Evolutionary conservation across 2,797 vertebrate genomes (phyloP).

Genomic region (Syndactyla subalaris): DNA sequence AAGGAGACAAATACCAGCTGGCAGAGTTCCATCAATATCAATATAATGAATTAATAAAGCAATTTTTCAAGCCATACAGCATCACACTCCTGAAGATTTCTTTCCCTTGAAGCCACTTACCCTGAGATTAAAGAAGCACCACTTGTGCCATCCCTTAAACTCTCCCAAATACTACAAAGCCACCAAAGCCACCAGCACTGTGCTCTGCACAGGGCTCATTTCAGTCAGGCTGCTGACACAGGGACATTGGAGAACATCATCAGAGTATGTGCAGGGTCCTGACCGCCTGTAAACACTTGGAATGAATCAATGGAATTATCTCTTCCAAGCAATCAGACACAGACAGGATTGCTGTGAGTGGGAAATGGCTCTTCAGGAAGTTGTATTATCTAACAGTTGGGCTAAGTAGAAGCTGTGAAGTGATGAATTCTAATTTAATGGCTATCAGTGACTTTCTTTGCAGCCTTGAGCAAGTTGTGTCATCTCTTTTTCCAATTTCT

Average conservation of each 20-base stretch:
- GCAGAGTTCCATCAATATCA: background rate
- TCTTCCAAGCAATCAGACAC: background rate
- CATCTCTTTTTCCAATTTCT: constrained; percentile 54
- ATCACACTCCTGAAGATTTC: background rate
- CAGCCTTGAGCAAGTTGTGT: constrained; percentile 48
- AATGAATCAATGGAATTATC: background rate
- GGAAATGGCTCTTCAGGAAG: background rate
- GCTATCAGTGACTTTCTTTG: constrained; percentile 43
- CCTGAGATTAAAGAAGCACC: background rate
- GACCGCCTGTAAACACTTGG: background rate
- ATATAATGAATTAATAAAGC: background rate
- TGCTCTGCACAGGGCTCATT: background rate
- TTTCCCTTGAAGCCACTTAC: background rate
- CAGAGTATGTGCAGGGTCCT: background rate
- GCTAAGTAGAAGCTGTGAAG: constrained; percentile 61
- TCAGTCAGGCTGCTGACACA: background rate
- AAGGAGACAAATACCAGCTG: background rate
- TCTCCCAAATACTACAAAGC: background rate
- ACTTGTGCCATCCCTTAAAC: background rate
- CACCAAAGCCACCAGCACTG: background rate
- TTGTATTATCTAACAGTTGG: background rate
- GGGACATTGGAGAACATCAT: background rate
- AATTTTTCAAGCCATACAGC: background rate
- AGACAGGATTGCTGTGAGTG: background rate
- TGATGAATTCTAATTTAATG: constrained; percentile 38